Evolutionary conservation across 2,113 vertebrate genomes (phyloP), one percentile per base, ranked within the genome.

Genomic region (Bos javanicus): DNA sequence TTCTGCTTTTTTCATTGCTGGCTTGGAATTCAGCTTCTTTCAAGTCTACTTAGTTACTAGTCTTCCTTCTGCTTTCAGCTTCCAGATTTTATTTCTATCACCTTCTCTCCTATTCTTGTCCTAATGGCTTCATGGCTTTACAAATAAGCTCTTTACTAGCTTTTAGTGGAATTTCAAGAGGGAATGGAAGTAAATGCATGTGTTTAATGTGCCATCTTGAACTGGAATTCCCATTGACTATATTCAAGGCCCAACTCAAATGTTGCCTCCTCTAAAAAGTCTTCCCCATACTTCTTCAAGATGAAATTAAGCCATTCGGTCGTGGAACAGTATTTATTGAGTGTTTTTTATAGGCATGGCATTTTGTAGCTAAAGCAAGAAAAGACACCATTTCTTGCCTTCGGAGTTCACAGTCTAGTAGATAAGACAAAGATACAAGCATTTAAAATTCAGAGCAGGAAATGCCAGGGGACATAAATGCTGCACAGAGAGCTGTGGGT

Each of bases 31-130:
- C 39, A 64, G 39, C 21, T 91, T 87, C 90, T 83, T 52, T 71
- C 43, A 94, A n/a, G 50, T 86, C 23, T 71, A 17, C 78, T 71
- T 87, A 91, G 23, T 83, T 60, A 76, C 23, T 43, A 96, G 16
- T 92, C 62, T 94, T 86, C 46, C 76, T 88, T 87, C 59, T 92
- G 43, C 25, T 90, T 86, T 84, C 16, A 80, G 74, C 60, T 94
- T 97, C 80, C 56, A 74, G 92, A 86, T 76, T 87, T 86, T 92
- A 56, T 94, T 90, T n/a, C 19, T 91, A n/a, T 94, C n/a, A 76
- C 82, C 28, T 71, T 60, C 15, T 94, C 52, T 88, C 36, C 64
- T 90, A n/a, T 87, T 62, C 23, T 94, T 62, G 28, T 81, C 71
- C 74, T 21, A 67, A 62, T 30, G 33, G 60, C 19, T 87, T 87